Evolutionary conservation across 2,888 invertebrate species (phyloP).

Genomic region (Frankliniella intonsa): DNA sequence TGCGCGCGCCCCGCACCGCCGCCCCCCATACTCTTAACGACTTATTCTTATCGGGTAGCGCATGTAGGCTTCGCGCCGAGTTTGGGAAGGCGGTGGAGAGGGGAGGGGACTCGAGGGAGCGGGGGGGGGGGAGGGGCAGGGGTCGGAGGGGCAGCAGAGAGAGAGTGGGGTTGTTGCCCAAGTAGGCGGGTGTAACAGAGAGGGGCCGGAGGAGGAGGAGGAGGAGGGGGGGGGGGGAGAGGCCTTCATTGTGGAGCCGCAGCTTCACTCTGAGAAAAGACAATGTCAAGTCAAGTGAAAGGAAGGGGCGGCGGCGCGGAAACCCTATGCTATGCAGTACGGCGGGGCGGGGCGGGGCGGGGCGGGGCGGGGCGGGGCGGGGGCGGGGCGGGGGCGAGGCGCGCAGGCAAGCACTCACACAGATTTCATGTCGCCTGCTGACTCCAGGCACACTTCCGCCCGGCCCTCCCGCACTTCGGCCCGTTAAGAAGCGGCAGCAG

Average conservation of each 20-base stretch:
- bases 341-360: no score
- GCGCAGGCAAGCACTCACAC: neutral
- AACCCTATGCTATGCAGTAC: neutral
- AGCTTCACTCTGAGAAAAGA: neutral
- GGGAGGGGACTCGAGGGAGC: no score
- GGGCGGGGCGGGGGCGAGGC: neutral
- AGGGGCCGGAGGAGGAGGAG: no score
- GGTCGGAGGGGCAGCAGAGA: no score
- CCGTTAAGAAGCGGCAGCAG: neutral
- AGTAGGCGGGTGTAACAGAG: no score
- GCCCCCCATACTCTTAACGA: no score
- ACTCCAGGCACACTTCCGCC: neutral
- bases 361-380: neutral
- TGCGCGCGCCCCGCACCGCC: neutral
- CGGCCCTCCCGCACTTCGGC: neutral
- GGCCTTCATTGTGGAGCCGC: neutral
- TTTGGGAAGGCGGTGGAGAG: no score
- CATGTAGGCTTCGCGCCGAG: no score
- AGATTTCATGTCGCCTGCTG: neutral
- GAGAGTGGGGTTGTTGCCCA: no score
- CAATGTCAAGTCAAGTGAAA: conserved; percentile 12
- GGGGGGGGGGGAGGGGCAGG: no score
- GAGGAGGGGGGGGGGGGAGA: no score
- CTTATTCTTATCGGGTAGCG: no score
- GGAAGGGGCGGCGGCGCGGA: neutral